These are phyloP conservation scores for Disparrhopalites patrizii DNA, from an alignment of 2,888 invertebrate species.

Conservation along the genomic window DNA sequence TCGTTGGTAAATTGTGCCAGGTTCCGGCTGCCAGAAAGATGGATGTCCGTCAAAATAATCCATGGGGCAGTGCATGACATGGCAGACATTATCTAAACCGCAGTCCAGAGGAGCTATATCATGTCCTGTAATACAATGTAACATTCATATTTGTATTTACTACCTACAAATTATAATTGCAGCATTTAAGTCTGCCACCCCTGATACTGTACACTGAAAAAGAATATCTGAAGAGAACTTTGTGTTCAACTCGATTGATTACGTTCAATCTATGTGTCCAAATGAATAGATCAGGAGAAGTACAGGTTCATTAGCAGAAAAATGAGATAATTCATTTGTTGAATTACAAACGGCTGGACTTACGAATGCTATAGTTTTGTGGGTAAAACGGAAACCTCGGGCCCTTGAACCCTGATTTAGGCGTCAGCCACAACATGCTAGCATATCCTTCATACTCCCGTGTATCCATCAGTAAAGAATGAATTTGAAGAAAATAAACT, in stretches of 20 bases:
- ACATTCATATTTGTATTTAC: too few relatives aligned
- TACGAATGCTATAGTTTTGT: slow-evolving; percentile 10
- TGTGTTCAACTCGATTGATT: too few relatives aligned
- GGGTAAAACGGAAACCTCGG: slow-evolving; percentile 12
- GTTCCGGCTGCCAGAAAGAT: slow-evolving; percentile 12
- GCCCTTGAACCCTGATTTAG: slow-evolving; percentile 12
- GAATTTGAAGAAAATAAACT: slow-evolving; percentile 21
- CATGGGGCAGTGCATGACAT: slow-evolving; percentile 14
- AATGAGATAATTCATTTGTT: too few relatives aligned
- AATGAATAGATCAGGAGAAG: too few relatives aligned
- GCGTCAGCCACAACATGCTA: slow-evolving; percentile 15
- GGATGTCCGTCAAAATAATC: slow-evolving; percentile 23
- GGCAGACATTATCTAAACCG: not conserved
- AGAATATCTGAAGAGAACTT: too few relatives aligned
- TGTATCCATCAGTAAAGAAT: slow-evolving; percentile 2
- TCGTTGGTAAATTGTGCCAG: slow-evolving; percentile 9
- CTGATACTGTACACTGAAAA: too few relatives aligned
- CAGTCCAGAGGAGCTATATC: not conserved
- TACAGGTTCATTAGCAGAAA: too few relatives aligned
- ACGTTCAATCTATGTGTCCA: too few relatives aligned
- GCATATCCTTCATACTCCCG: slow-evolving; percentile 15
- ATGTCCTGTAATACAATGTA: not conserved
- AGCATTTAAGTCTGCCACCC: too few relatives aligned
- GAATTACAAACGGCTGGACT: not conserved
- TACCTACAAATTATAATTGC: too few relatives aligned